Evolutionary conservation across 92 coral and sea anemone species (phyloP), one percentile per base, ranked within the genome.

Genomic region (Zoanthus sansibaricus): DNA sequence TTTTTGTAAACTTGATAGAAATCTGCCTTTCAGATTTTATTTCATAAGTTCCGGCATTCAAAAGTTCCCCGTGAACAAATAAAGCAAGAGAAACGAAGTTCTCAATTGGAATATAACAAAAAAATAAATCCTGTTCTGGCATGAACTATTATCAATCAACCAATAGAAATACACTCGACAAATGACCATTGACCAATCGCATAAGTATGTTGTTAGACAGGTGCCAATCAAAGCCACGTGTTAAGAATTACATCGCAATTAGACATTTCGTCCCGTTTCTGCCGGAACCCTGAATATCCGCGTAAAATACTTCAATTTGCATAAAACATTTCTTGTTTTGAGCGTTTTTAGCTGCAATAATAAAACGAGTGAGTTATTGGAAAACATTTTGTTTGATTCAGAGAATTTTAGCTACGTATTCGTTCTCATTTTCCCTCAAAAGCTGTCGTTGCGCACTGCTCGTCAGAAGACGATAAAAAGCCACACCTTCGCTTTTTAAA

Each of bases 171-270:
- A 79, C 73, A 87, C 88, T 90, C 87, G 88, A 77, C 78, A 89
- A 85, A 90, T 42, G 79, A 61, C 52, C 77, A 31, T 75, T 46
- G 84, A 74, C 98, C 98, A 94, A 94, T 94, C 93, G 90, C 90
- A 74, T 82, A 88, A 89, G 86, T 76, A 73, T 87, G 84, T 88
- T 83, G 84, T 68, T 79, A 80, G 98, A 93, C 89, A 94, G 89
- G 90, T 94, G 96, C 86, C 98, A 94, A 93, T 94, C 98, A 94
- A 75, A 71, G 94, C 92, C 98, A 94, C 98, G 98, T 94, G 98
- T 94, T 93, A 47, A 91, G 91, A 93, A 92, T 93, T 94, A 94
- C 98, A 59, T 90, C 98, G 98, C 90, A 94, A 94, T 91, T 92
- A 93, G 93, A 88, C 95, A 79, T 86, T 88, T 83, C 94, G 92